Base-by-base conservation (phyloP, 2,888 invertebrate species). In the Syrphus vitripennis region DNA sequence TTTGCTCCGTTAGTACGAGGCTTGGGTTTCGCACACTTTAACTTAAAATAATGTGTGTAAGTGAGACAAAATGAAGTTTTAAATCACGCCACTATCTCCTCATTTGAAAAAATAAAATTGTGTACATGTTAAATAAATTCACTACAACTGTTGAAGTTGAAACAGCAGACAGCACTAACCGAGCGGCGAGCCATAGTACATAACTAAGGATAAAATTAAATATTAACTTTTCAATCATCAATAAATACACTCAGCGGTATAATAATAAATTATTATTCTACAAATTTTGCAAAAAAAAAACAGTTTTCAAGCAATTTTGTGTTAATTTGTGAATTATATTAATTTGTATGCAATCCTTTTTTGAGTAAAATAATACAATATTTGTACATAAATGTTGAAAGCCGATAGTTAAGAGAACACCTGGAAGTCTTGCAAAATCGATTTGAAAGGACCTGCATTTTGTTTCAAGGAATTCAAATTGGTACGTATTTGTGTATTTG, bases 11-110 rank as follows among this genome's bases (percentile, higher is more conserved):
- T 69, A 77, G 72, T 61, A 81, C 71, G 70, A 76, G 80, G 71
- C 76, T 80, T 75, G 61, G 42, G 31, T 67, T 74, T 79, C 74
- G 74, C 70, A 69, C 45, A 80, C 50, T 34, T 59, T 24, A n/a
- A 59, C 72, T 70, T 78, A 40, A 10, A 7, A 70, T 79, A 45
- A 59, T 74, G 78, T 71, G 84, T 72, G 84, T 59, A 80, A 84
- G 81, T n/a, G 84, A 84, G 84, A 84, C 81, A 48, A 80, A 84
- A 55, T 81, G 57, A 72, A 72, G 76, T 72, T 91, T 91, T 89
- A 90, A 90, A 92, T 92, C 92, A 92, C 92, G 92, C 92, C 92
- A 92, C 90, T 89, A 90, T 90, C 90, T 90, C 90, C 71, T 63
- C 84, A 81, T 77, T 50, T 42, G 31, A 40, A 19, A 71, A 59